Evolutionary conservation across 2,888 invertebrate species (phyloP), one percentile per base, ranked within the genome.

Genomic region (Cyclophora punctaria): DNA sequence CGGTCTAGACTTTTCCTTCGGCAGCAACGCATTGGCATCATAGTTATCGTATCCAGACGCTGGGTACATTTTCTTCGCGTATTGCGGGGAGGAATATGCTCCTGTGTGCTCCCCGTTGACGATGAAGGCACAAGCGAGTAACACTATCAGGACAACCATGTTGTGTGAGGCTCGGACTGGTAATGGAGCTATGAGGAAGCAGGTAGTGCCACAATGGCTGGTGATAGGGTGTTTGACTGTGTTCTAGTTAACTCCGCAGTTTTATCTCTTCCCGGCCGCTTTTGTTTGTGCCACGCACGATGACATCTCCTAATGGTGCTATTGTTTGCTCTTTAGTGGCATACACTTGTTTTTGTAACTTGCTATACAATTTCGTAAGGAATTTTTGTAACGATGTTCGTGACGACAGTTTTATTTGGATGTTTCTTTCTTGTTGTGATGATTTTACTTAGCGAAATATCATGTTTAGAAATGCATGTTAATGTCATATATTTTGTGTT

Each of bases 241-340:
- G 62, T 65, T 57, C 60, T 59, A 64, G 58, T 63, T 64, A 67
- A 66, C 69, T 70, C 66, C 70, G 73, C 72, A 69, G 75, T 87
- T 88, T 84, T 88, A 86, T 87, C 85, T 86, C 75, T 82, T 80
- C 80, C 78, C 74, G 63, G 53, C 57, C 66, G 68, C 85, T 84
- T 87, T 88, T 88, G 87, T 87, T 83, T 80, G 69, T 71, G 56
- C 75, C 80, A 87, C 86, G 88, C 87, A 78, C 85, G 83, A 78
- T 82, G 88, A 83, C 84, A 82, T 83, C 78, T 71, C 69, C 70
- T 87, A 86, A 87, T 87, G 75, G 80, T 47, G 64, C 75, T 69
- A 84, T 86, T 86, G 84, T 87, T 83, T 69, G 67, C 67, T 63
- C 62, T 71, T 69, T 77, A 73, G 73, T 79, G 73, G 75, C 69